phyloP scores from a whole-genome alignment of 2,888 invertebrate species.

The Drosophila borborema region DNA sequence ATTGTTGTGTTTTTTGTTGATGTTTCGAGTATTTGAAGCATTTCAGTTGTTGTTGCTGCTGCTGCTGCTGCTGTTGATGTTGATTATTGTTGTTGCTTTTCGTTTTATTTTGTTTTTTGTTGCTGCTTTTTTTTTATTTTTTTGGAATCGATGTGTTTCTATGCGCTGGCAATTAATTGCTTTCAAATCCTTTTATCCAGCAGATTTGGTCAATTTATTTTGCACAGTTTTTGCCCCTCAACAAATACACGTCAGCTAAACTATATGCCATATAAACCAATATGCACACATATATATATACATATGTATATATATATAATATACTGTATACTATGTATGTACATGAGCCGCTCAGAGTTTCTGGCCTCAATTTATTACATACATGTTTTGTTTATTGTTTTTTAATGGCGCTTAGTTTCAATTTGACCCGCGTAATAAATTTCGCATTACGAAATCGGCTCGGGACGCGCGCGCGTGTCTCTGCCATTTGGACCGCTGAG shows the following conservation, averaged over 20 bases:
- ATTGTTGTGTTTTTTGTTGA: conserved; percentile 44
- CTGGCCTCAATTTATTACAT: conserved; percentile 70
- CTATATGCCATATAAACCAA: conserved; percentile 8
- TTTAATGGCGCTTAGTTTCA: conserved; percentile 79
- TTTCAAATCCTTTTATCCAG: conserved; percentile 78
- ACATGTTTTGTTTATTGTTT: conserved; percentile 77
- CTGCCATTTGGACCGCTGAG: conserved; percentile 15
- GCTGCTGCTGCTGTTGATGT: conserved; percentile 15
- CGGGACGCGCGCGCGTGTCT: conserved; percentile 10
- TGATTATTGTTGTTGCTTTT: conserved; percentile 27
- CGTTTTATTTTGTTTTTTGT: conserved; percentile 1
- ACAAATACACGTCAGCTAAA: conserved; percentile 36
- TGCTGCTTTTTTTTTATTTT: not conserved
- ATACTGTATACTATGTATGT: not conserved
- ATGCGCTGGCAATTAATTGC: conserved; percentile 76
- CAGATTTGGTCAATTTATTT: conserved; percentile 80
- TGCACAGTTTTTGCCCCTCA: conserved; percentile 55
- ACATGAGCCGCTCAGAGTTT: conserved; percentile 24
- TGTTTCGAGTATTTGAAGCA: conserved; percentile 28
- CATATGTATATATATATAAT: not conserved
- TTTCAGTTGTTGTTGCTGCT: conserved; percentile 26
- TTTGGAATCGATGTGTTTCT: conserved; percentile 54
- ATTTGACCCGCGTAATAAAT: conserved; percentile 76
- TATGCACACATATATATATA: not conserved
- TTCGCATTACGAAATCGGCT: conserved; percentile 69